Evolutionary conservation across 2,888 invertebrate species (phyloP).

Genomic region (Pristionchus fissidentatus): DNA sequence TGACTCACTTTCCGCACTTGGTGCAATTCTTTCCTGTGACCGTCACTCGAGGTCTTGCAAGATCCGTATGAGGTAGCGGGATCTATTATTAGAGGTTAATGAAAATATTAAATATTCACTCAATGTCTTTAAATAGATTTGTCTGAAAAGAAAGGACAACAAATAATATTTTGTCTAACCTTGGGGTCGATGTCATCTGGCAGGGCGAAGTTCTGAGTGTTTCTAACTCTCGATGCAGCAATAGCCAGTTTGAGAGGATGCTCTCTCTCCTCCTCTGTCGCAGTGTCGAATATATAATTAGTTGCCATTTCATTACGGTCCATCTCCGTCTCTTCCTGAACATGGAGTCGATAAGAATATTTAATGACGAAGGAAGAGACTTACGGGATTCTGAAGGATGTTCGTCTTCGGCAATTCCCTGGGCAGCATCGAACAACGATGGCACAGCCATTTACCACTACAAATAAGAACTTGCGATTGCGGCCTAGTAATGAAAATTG

Average conservation of each 20-base stretch:
- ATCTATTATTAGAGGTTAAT: background rate
- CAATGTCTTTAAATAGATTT: too few species aligned
- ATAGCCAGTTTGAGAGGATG: constrained; percentile 22
- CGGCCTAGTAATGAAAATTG: background rate
- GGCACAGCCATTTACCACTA: constrained; percentile 45
- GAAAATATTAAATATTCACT: background rate
- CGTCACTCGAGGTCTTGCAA: background rate
- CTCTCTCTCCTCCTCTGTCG: constrained; percentile 37
- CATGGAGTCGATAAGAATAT: background rate
- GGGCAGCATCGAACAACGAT: background rate
- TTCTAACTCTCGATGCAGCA: background rate
- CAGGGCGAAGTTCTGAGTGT: constrained; percentile 28
- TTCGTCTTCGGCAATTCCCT: background rate
- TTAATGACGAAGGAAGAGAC: background rate
- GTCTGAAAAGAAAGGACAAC: background rate
- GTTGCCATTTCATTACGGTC: constrained; percentile 42
- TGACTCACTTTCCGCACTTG: background rate
- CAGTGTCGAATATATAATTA: background rate
- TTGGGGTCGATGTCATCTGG: constrained; percentile 23
- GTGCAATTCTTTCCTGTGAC: background rate
- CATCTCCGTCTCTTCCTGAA: constrained; percentile 42
- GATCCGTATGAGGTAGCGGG: background rate
- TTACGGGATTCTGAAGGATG: constrained; percentile 5
- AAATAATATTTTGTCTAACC: background rate
- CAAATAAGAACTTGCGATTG: background rate